phyloP scores from a whole-genome alignment of 2,888 invertebrate species.

The Mesorhabditis belari region DNA sequence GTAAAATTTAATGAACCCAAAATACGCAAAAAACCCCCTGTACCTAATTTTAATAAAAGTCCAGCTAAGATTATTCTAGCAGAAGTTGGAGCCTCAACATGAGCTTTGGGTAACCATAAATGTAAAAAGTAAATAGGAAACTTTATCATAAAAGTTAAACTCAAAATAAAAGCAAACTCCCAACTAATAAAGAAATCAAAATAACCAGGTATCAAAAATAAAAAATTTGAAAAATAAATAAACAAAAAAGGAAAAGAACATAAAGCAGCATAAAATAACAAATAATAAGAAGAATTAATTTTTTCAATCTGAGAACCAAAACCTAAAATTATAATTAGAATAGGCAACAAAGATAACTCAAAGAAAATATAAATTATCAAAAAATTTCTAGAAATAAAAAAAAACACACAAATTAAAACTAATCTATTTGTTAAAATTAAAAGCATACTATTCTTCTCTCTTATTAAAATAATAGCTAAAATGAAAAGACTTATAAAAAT shows the following conservation, averaged over 20 bases:
- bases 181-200: conserved; percentile 29
- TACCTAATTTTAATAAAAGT: conserved; percentile 35
- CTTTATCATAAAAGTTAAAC: conserved; percentile 29
- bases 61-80: conserved; percentile 40
- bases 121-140: conserved; percentile 61
- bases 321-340: conserved; percentile 36
- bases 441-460: conserved; percentile 29
- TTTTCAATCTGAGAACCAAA: conserved; percentile 40
- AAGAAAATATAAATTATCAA: conserved; percentile 38
- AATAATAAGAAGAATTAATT: conserved; percentile 39
- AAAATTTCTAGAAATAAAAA: conserved; percentile 38
- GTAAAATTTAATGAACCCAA: conserved; percentile 29
- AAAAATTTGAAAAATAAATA: background rate
- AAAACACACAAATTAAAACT: conserved; percentile 27
- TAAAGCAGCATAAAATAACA: conserved; percentile 38
- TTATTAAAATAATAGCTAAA: conserved; percentile 27
- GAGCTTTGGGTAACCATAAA: conserved; percentile 49
- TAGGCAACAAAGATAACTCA: conserved; percentile 38
- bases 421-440: conserved; percentile 24
- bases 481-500: conserved; percentile 35
- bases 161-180: conserved; percentile 33
- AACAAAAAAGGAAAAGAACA: conserved; percentile 26
- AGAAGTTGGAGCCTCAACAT: conserved; percentile 42
- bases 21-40: conserved; percentile 37
- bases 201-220: too few relatives aligned